Percentiles rank a stretch among this genome's conserved stretches.
phyloP scores from a whole-genome alignment of 2,797 vertebrate species.

The Pseudocheirus occidentalis region DNA sequence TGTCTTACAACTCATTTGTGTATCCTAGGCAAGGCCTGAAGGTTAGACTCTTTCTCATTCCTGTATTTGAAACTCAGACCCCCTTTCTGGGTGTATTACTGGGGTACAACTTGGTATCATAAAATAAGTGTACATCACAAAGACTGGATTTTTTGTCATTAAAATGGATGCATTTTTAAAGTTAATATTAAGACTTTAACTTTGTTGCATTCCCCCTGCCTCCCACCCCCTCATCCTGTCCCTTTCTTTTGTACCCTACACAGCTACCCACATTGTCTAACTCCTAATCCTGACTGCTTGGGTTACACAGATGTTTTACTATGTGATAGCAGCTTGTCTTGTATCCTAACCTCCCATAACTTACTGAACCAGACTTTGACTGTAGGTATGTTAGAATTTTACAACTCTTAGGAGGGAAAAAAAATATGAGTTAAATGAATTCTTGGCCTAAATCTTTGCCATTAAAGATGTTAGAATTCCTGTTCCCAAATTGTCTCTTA shows the following conservation, averaged over 20 bases:
- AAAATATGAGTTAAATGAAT: not conserved
- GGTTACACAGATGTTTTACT: not conserved
- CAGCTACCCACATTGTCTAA: not conserved
- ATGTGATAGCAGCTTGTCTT: not conserved
- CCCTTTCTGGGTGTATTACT: not conserved
- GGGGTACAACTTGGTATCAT: not conserved
- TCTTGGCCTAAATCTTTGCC: not conserved
- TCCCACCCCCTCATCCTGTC: not conserved
- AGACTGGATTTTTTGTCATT: not conserved
- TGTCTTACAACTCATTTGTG: not conserved
- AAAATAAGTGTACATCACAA: not conserved
- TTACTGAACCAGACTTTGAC: not conserved
- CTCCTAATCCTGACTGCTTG: not conserved
- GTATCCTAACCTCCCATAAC: no score
- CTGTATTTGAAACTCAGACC: not conserved
- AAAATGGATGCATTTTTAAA: not conserved
- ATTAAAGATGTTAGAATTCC: not conserved
- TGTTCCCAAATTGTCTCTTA: not conserved
- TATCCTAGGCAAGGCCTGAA: not conserved
- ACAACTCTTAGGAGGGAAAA: not conserved
- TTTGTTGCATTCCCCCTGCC: not conserved
- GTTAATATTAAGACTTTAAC: not conserved
- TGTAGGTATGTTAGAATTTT: not conserved
- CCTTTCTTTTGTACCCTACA: not conserved
- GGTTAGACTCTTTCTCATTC: not conserved